These are phyloP conservation scores for Drosophila incognita DNA, from an alignment of 2,888 invertebrate species.

Conservation along the genomic window DNA sequence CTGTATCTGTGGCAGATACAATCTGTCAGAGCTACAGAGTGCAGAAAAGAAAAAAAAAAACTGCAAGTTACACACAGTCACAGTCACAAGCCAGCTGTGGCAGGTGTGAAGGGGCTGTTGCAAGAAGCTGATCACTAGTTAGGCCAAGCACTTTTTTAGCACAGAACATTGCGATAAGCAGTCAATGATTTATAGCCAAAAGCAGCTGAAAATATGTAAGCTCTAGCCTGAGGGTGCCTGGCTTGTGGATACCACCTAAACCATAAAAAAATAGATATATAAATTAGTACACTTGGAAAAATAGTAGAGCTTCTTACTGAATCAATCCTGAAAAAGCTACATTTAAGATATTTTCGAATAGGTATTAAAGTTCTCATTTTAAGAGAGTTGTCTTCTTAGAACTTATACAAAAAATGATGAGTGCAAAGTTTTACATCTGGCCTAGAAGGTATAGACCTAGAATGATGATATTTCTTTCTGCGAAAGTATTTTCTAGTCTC, in stretches of 20 bases:
- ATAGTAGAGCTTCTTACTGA: neutral
- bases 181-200: constrained; percentile 71
- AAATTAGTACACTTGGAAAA: neutral
- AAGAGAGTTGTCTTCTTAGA: neutral
- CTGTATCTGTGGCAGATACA: constrained; percentile 68
- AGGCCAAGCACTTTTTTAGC: constrained; percentile 27
- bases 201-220: constrained; percentile 1
- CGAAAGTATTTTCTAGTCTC: neutral
- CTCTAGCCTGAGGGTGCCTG: neutral
- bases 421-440: neutral
- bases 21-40: constrained; percentile 60
- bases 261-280: neutral
- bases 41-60: constrained; percentile 22
- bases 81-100: constrained; percentile 42
- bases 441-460: too few species aligned
- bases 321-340: neutral
- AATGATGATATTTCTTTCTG: too few species aligned
- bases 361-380: neutral
- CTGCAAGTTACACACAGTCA: constrained; percentile 49
- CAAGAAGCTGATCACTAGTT: constrained; percentile 13
- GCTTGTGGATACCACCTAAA: neutral
- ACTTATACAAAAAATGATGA: neutral
- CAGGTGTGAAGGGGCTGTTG: neutral
- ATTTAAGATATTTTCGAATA: neutral
- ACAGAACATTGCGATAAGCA: constrained; percentile 58